phyloP scores from a whole-genome alignment of 2,888 invertebrate species.

The Andricus curvator region DNA sequence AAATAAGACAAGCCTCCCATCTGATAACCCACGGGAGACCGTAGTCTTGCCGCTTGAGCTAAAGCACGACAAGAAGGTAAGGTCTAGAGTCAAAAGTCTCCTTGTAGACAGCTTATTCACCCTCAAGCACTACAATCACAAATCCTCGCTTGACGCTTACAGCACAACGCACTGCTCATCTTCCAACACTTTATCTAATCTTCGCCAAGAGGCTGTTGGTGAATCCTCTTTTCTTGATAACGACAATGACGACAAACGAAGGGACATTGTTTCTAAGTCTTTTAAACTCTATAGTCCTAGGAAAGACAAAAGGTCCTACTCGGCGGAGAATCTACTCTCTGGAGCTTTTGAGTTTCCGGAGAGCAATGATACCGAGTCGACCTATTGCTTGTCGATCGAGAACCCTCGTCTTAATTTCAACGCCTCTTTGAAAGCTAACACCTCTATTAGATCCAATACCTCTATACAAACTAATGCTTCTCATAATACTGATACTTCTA shows the following conservation, averaged over 20 bases:
- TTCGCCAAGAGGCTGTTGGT: conserved; percentile 9
- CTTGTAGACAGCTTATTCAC: conserved; percentile 67
- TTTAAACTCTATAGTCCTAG: conserved; percentile 28
- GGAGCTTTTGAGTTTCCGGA: background rate
- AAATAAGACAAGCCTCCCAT: conserved; percentile 46
- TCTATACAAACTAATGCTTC: conserved; percentile 11
- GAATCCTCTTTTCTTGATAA: conserved; percentile 26
- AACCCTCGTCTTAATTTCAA: conserved; percentile 16
- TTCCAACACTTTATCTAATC: conserved; percentile 46
- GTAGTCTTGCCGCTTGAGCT: conserved; percentile 52
- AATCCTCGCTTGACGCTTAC: conserved; percentile 64
- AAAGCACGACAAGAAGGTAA: conserved; percentile 73
- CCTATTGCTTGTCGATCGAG: conserved; percentile 11
- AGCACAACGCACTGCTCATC: conserved; percentile 51
- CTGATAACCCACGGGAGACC: conserved; percentile 50
- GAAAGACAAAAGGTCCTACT: background rate
- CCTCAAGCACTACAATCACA: conserved; percentile 54
- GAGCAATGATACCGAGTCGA: conserved; percentile 21
- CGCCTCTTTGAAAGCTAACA: conserved; percentile 28
- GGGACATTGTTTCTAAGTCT: conserved; percentile 2
- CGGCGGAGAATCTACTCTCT: conserved; percentile 23
- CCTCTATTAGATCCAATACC: conserved; percentile 10
- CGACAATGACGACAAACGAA: background rate
- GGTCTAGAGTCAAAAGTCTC: conserved; percentile 73
- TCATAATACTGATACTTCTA: background rate